phyloP scores from a whole-genome alignment of 1,140 invertebrate genomes.

The Scaptomyza montana region DNA sequence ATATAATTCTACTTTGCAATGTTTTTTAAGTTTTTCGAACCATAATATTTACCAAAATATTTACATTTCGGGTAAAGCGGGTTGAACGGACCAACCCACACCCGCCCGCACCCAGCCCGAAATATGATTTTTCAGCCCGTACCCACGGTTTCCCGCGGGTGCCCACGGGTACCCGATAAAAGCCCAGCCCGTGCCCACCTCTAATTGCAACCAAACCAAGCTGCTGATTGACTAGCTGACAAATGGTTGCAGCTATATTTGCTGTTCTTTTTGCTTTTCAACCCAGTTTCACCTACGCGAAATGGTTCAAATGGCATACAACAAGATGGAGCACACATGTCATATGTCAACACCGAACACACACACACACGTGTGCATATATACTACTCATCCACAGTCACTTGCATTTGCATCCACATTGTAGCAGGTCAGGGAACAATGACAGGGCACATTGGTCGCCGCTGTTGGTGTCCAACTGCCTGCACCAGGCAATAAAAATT shows the following conservation, averaged over 20 bases:
- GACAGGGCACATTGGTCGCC: constrained; percentile 35
- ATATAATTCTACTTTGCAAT: too few species aligned
- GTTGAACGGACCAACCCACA: too few species aligned
- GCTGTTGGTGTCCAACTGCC: constrained; percentile 60
- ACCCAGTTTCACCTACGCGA: constrained; percentile 56
- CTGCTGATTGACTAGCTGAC: constrained; percentile 63
- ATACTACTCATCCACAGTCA: not conserved
- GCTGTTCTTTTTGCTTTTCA: constrained; percentile 24
- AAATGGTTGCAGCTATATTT: constrained; percentile 47
- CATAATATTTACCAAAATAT: too few species aligned
- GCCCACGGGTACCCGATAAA: too few species aligned
- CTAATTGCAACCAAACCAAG: not conserved
- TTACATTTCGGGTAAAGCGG: too few species aligned
- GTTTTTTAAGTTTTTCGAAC: too few species aligned
- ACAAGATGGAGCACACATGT: constrained; percentile 61
- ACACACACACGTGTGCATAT: not conserved
- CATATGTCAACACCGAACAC: constrained; percentile 20
- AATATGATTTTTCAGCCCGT: too few species aligned
- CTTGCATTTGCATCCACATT: constrained; percentile 35
- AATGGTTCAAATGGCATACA: constrained; percentile 63
- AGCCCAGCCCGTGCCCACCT: too few species aligned
- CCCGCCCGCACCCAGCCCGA: too few species aligned
- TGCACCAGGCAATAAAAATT: constrained; percentile 75
- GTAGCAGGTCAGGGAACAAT: constrained; percentile 36
- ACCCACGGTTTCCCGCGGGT: too few species aligned